phyloP scores from a whole-genome alignment of 2,797 vertebrate species.

The Galago senegalensis region DNA sequence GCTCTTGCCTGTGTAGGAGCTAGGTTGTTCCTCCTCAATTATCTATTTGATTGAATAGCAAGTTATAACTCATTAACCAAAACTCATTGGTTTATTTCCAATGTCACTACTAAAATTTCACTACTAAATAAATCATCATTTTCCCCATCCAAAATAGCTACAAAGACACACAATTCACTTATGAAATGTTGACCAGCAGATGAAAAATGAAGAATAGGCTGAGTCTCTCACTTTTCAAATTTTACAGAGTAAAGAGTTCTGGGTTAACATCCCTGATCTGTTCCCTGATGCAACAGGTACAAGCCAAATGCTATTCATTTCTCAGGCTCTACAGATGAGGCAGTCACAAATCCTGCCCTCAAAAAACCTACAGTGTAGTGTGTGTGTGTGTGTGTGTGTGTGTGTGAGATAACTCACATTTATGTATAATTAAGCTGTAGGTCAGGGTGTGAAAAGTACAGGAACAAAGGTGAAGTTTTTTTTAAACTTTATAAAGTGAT shows the following conservation, averaged over 20 bases:
- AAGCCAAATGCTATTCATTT: neutral
- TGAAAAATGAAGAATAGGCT: slow-evolving; percentile 21
- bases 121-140: neutral
- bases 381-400: too few species aligned
- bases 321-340: neutral
- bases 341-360: neutral
- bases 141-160: neutral
- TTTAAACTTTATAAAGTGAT: neutral
- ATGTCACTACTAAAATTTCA: slow-evolving; percentile 32
- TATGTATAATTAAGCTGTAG: neutral
- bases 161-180: neutral
- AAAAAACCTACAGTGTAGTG: neutral
- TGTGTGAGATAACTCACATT: neutral
- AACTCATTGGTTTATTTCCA: neutral
- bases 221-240: neutral
- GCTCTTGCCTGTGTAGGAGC: neutral
- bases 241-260: neutral
- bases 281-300: neutral
- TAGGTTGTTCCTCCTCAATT: neutral
- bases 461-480: neutral
- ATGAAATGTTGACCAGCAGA: neutral
- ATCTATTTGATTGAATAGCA: neutral
- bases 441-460: neutral
- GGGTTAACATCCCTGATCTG: neutral
- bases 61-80: neutral